phyloP scores from a whole-genome alignment of 2,888 invertebrate species.

The Cistogaster globosa region DNA sequence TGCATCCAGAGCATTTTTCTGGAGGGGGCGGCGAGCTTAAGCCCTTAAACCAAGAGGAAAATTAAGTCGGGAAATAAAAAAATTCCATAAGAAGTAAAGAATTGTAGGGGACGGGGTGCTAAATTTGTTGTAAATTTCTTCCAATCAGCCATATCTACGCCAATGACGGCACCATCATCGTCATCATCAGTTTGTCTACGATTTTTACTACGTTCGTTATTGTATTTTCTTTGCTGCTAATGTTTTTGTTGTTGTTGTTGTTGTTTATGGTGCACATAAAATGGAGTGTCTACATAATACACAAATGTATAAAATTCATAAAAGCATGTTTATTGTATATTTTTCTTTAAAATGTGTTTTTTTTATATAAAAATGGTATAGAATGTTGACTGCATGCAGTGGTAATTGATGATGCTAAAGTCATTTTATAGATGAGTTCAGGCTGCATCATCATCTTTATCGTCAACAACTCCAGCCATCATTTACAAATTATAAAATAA shows the following conservation, averaged over 20 bases:
- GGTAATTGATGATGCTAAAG: conserved; percentile 69
- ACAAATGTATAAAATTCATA: conserved; percentile 53
- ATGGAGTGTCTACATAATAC: conserved; percentile 64
- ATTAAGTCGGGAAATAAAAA: too few species aligned
- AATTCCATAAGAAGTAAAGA: too few species aligned
- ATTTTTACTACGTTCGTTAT: conserved; percentile 23
- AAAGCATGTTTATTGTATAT: conserved; percentile 35
- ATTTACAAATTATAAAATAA: conserved; percentile 46
- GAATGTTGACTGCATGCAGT: conserved; percentile 53
- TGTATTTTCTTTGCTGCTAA: conserved; percentile 8
- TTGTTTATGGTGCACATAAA: conserved; percentile 50
- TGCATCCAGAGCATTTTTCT: too few species aligned
- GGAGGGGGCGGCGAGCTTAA: too few species aligned
- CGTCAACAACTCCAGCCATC: conserved; percentile 29
- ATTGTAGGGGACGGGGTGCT: too few species aligned
- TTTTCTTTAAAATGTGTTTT: conserved; percentile 13
- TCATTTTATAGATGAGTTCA: conserved; percentile 68
- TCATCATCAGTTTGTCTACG: conserved; percentile 24
- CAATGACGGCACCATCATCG: conserved; percentile 17
- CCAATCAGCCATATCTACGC: too few species aligned
- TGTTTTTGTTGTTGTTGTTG: conserved; percentile 18
- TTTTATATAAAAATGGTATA: conserved; percentile 13
- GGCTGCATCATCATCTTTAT: conserved; percentile 23
- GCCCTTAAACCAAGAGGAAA: too few species aligned
- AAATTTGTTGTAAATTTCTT: too few species aligned